Base-by-base conservation (phyloP, 2,113 vertebrate genomes). In the Mustela lutreola region DNA sequence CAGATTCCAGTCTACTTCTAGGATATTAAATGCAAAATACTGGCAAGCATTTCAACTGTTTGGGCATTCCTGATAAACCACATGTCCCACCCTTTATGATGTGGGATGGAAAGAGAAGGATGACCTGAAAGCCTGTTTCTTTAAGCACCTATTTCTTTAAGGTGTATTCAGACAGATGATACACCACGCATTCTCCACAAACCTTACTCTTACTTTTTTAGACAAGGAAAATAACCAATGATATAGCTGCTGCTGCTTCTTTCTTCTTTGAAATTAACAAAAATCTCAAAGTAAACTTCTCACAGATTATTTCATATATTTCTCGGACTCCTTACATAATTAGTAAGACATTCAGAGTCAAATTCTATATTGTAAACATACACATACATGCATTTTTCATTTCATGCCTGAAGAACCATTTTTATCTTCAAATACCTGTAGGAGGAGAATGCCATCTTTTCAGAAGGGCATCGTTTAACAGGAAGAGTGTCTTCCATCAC, bases 381-480 rank as follows among this genome's bases (percentile, higher is more conserved):
- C 22, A n/a, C 24, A 50, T 45, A 91, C 50, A 80, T 88, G n/a
- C n/a, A 87, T 16, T 84, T 95, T 87, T 7, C 39, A 26, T 70
- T 93, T 71, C 84, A 39, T 89, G 48, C 42, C 6, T 26, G 28
- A 8, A 81, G 11, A 50, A 39, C 16, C 50, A 24, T 50, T 89
- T 95, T 95, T 95, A 36, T 80, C 81, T 56, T 85, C 73, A 4
- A 19, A n/a, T 73, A 45, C 22, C n/a, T 71, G 5, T 36, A 92
- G 16, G 28, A 92, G 16, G 28, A 87, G 81, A 92, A 84, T 65
- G 28, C 11, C 45, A 70, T 96, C n/a, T 45, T 89, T 97, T 95
- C 36, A 11, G 62, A 94, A 91, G 22, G 53, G 8, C 1, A 12
- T 50, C 36, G 3, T 78, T 92, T 39, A 89, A 63, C 9, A 70